Evolutionary conservation across 2,113 vertebrate species (phyloP).

Genomic region (Aspiorhynchus laticeps): DNA sequence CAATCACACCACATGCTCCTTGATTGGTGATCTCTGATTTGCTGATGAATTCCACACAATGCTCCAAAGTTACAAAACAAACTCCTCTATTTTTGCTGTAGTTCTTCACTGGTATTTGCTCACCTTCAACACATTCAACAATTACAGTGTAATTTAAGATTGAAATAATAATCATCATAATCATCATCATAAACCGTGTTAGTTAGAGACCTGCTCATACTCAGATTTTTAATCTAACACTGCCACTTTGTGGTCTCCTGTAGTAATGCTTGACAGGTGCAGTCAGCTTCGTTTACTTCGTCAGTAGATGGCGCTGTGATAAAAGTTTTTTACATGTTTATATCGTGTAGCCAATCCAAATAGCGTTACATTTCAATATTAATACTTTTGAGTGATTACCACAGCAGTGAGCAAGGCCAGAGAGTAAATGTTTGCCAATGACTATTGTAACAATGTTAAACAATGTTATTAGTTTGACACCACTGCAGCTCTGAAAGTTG

Average conservation of each 20-base stretch:
- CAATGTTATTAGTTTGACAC: neutral
- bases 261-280: neutral
- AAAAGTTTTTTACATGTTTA: neutral
- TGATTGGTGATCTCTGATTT: neutral
- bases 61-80: neutral
- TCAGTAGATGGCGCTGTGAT: constrained; percentile 20
- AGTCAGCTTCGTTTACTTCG: neutral
- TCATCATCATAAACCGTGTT: too few relatives aligned
- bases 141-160: neutral
- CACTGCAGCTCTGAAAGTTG: too few relatives aligned
- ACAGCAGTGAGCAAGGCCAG: neutral
- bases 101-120: neutral
- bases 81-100: neutral
- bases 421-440: neutral
- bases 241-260: neutral
- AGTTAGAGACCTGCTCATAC: neutral
- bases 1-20: neutral
- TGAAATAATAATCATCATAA: neutral
- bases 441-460: neutral
- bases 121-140: neutral
- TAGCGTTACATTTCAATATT: neutral
- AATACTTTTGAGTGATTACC: neutral
- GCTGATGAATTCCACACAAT: neutral
- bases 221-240: neutral
- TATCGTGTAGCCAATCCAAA: neutral